phyloP scores from a whole-genome alignment of 2,888 invertebrate species.

The Diloba caeruleocephala region DNA sequence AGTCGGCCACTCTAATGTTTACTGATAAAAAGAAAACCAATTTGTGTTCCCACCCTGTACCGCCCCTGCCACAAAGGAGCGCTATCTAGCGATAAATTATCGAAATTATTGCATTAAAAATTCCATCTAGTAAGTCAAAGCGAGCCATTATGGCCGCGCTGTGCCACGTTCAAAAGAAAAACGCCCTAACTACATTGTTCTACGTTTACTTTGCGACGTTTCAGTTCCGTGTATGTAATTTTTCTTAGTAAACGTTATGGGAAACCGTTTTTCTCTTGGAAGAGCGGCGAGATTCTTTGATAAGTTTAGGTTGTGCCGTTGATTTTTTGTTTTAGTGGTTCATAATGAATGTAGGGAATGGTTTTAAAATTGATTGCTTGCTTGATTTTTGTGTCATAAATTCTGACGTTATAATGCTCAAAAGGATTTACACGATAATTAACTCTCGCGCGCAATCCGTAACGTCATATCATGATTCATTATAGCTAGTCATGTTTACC shows the following conservation, averaged over 20 bases:
- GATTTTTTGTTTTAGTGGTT: constrained; percentile 49
- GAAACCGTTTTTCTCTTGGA: constrained; percentile 75
- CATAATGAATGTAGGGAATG: constrained; percentile 26
- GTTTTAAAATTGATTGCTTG: constrained; percentile 13
- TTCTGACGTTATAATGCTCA: too few species aligned
- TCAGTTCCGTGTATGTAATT: constrained; percentile 60
- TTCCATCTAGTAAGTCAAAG: constrained; percentile 92
- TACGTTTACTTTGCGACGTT: constrained; percentile 60
- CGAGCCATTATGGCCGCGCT: constrained; percentile 85
- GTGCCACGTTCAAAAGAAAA: constrained; percentile 49
- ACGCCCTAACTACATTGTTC: constrained; percentile 64
- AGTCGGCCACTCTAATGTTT: constrained; percentile 77
- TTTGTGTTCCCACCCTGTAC: constrained; percentile 68
- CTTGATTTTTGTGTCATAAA: neutral
- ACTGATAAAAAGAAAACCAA: constrained; percentile 85
- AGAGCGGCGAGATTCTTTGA: constrained; percentile 58
- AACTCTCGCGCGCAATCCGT: too few species aligned
- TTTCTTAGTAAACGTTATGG: constrained; percentile 79
- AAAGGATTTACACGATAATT: too few species aligned
- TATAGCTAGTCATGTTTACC: too few species aligned
- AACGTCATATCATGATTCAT: too few species aligned
- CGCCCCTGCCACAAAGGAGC: constrained; percentile 81
- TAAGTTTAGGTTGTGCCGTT: constrained; percentile 62
- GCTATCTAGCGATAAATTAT: constrained; percentile 89
- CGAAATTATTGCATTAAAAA: constrained; percentile 93